These are phyloP conservation scores for Drosophila micromelanica DNA, from an alignment of 1,140 invertebrate genomes.

Conservation along the genomic window DNA sequence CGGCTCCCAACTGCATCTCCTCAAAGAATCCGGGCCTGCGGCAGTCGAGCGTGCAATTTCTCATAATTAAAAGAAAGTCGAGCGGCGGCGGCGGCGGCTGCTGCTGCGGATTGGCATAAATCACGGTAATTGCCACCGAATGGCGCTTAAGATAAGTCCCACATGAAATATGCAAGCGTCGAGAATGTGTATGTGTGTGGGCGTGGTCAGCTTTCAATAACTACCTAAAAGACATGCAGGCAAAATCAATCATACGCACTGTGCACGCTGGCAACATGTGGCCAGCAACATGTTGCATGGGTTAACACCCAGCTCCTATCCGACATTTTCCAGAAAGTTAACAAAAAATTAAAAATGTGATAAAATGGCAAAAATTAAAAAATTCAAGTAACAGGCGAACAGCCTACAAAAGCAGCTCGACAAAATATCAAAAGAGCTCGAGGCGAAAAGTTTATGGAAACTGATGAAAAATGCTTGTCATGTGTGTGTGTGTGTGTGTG, in stretches of 20 bases:
- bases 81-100: constrained; percentile 35
- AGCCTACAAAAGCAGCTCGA: constrained; percentile 41
- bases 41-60: constrained; percentile 33
- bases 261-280: background rate
- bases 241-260: constrained; percentile 40
- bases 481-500: constrained; percentile 15
- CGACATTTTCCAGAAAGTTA: background rate
- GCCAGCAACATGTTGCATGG: constrained; percentile 3
- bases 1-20: constrained; percentile 7
- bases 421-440: constrained; percentile 15
- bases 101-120: constrained; percentile 64
- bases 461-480: constrained; percentile 42
- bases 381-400: constrained; percentile 54
- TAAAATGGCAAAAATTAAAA: constrained; percentile 49
- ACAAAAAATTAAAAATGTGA: constrained; percentile 7
- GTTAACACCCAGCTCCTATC: background rate
- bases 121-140: constrained; percentile 37
- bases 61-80: constrained; percentile 70
- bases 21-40: constrained; percentile 3
- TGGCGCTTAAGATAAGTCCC: constrained; percentile 40
- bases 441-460: constrained; percentile 28
- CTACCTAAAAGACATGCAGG: constrained; percentile 38
- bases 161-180: constrained; percentile 41
- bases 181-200: background rate
- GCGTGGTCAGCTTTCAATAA: constrained; percentile 21